Conservation (phyloP, 2,797 vertebrate species). For the Micropoecilia bifurca region DNA sequence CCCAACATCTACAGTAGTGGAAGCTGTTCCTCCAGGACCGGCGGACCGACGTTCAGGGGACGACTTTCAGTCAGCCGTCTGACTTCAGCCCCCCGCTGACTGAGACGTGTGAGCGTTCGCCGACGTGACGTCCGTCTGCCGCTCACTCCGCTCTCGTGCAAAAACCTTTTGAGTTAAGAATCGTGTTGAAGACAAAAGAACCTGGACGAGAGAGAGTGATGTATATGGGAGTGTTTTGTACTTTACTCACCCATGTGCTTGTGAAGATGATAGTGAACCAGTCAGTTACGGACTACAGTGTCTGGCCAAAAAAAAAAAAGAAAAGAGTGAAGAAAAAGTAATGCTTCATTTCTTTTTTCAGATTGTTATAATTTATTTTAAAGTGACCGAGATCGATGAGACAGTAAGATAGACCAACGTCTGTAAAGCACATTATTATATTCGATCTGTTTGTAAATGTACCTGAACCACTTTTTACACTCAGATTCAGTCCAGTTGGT, state of each 20-base stretch:
- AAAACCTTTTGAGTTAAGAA: constrained; percentile 52
- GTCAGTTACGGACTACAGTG: constrained; percentile 34
- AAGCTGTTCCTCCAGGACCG: constrained; percentile 26
- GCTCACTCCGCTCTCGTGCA: constrained; percentile 61
- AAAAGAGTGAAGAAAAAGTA: neutral
- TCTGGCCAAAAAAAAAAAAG: neutral
- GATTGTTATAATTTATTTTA: neutral
- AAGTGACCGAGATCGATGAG: neutral
- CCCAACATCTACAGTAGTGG: constrained; percentile 29
- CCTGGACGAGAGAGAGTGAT: constrained; percentile 46
- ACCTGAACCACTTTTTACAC: neutral
- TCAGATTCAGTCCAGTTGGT: neutral
- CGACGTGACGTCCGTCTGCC: constrained; percentile 66
- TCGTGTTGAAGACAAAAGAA: constrained; percentile 46
- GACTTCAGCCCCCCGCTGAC: constrained; percentile 27
- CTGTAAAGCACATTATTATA: neutral
- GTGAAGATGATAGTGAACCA: constrained; percentile 64
- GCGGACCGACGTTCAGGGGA: constrained; percentile 41
- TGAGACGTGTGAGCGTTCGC: constrained; percentile 59
- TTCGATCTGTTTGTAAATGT: neutral
- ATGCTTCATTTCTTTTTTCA: neutral
- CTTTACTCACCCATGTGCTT: constrained; percentile 69
- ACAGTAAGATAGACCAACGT: neutral
- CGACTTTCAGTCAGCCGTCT: constrained; percentile 36
- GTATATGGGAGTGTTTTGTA: constrained; percentile 69